Evolutionary conservation across 2,888 invertebrate species (phyloP).

Genomic region (Tanaodytes sp.): DNA sequence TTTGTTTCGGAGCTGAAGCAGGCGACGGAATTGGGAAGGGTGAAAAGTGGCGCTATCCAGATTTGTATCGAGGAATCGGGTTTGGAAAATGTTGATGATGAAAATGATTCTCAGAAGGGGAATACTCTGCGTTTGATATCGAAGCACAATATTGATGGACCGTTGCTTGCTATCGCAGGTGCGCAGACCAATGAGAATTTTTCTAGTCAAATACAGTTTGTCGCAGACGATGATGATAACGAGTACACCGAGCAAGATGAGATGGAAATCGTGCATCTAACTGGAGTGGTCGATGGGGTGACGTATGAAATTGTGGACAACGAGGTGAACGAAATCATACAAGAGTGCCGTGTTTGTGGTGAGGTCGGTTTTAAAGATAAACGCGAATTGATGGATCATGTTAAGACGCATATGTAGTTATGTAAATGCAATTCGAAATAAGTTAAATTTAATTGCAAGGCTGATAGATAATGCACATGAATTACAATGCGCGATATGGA

Average conservation of each 20-base stretch:
- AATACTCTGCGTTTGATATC: conserved; percentile 68
- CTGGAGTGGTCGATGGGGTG: conserved; percentile 43
- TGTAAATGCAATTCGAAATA: conserved; percentile 17
- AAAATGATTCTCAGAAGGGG: conserved; percentile 1
- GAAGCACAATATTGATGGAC: conserved; percentile 64
- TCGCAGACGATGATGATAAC: conserved; percentile 51
- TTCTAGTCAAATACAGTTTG: conserved; percentile 63
- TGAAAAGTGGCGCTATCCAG: conserved; percentile 53
- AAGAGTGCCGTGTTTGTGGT: conserved; percentile 71
- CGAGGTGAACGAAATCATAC: conserved; percentile 27
- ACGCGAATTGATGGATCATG: conserved; percentile 69
- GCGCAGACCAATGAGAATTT: conserved; percentile 63
- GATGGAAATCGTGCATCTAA: conserved; percentile 49
- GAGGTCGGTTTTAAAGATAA: conserved; percentile 67
- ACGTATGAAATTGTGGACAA: conserved; percentile 59
- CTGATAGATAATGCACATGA: no score
- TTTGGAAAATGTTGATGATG: conserved; percentile 32
- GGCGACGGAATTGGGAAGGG: not conserved
- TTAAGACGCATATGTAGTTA: conserved; percentile 71
- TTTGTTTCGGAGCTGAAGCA: conserved; percentile 34
- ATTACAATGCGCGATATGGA: no score
- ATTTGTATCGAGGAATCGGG: conserved; percentile 55
- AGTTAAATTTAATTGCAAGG: no score
- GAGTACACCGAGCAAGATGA: conserved; percentile 38
- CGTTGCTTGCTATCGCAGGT: conserved; percentile 66